Conservation (phyloP, 2,888 invertebrate genomes). For the Dryococelus australis region DNA sequence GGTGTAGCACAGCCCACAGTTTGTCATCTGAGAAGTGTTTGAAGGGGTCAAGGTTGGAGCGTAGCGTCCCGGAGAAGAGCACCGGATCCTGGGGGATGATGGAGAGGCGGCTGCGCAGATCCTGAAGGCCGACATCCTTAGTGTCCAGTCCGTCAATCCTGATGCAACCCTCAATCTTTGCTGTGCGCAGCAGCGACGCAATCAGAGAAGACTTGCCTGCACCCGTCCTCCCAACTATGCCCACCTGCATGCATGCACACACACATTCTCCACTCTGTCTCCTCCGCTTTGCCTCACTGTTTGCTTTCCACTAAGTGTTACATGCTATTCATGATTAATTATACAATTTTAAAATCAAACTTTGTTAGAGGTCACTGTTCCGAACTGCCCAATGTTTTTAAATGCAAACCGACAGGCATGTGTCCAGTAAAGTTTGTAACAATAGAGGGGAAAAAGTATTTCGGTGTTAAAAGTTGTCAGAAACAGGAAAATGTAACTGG, state of each 20-base stretch:
- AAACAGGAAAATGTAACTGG: too few species aligned
- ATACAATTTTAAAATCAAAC: too few species aligned
- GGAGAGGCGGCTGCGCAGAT: constrained; percentile 67
- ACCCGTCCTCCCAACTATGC: constrained; percentile 84
- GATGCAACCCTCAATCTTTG: constrained; percentile 67
- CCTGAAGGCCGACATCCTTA: constrained; percentile 65
- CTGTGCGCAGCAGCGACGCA: constrained; percentile 76
- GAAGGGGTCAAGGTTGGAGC: constrained; percentile 63
- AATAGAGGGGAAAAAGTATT: too few species aligned
- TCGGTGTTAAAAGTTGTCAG: too few species aligned
- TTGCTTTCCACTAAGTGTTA: too few species aligned
- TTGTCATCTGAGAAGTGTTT: constrained; percentile 58
- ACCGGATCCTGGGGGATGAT: constrained; percentile 70
- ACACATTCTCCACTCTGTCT: too few species aligned
- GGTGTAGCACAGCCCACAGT: constrained; percentile 57
- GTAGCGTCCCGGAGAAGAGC: constrained; percentile 63
- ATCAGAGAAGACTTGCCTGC: constrained; percentile 84
- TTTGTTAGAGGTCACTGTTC: too few species aligned
- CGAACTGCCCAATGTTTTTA: too few species aligned
- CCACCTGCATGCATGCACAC: constrained; percentile 58
- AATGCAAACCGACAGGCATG: too few species aligned
- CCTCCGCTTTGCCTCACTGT: too few species aligned
- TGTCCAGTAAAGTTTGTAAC: too few species aligned
- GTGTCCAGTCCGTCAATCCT: constrained; percentile 72
- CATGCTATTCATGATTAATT: too few species aligned